phyloP scores from a whole-genome alignment of 2,888 invertebrate species.

The Lapara coniferarum region DNA sequence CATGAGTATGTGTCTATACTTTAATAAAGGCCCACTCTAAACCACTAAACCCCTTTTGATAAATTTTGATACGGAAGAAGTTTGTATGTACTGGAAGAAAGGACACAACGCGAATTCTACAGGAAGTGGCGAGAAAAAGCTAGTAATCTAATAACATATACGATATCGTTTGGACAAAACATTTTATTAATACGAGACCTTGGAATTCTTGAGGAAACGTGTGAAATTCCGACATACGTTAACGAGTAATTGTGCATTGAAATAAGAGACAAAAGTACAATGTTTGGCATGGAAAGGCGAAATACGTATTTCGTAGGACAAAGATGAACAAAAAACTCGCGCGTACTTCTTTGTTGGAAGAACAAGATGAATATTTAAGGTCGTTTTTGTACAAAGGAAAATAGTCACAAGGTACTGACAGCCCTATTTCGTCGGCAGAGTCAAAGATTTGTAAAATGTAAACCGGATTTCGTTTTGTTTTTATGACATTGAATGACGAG shows the following conservation, averaged over 20 bases:
- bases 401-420: background rate
- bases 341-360: background rate
- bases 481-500: too few relatives aligned
- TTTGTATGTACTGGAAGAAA: too few relatives aligned
- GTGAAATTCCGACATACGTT: background rate
- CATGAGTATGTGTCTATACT: too few relatives aligned
- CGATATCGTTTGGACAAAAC: background rate
- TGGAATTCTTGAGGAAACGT: background rate
- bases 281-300: background rate
- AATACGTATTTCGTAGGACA: background rate
- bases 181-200: constrained; percentile 12
- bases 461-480: too few relatives aligned
- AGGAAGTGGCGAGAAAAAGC: too few relatives aligned
- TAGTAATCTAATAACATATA: too few relatives aligned
- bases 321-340: constrained; percentile 1
- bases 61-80: too few relatives aligned
- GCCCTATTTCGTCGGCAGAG: background rate
- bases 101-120: too few relatives aligned
- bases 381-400: background rate
- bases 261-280: background rate
- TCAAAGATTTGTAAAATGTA: too few relatives aligned
- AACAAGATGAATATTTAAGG: background rate
- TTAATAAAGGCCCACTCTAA: too few relatives aligned
- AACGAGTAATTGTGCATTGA: background rate
- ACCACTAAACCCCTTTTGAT: too few relatives aligned